Conservation (phyloP, 2,888 invertebrate genomes). For the Ryuthela nishihirai region DNA sequence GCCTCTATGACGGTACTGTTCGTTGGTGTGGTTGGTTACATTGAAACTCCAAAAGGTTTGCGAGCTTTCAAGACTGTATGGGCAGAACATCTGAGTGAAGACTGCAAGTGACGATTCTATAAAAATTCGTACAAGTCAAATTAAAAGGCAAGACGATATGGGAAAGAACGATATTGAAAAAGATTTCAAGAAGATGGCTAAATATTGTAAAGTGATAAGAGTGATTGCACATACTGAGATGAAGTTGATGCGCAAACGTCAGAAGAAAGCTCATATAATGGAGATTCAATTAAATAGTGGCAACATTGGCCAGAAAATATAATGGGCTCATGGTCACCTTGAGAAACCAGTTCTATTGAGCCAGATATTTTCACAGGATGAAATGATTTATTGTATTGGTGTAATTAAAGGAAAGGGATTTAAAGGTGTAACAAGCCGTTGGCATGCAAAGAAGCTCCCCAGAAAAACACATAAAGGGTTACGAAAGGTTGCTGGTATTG, state of each 20-base stretch:
- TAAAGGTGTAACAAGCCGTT: conserved; percentile 99
- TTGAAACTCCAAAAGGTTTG: conserved; percentile 96
- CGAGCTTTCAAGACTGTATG: conserved; percentile 92
- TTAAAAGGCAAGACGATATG: conserved; percentile 90
- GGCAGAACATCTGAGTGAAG: conserved; percentile 98
- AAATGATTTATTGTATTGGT: conserved; percentile 98
- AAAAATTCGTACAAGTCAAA: conserved; percentile 85
- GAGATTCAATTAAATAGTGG: conserved; percentile 99
- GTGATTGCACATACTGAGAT: conserved; percentile 98
- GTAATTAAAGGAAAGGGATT: conserved; percentile 99
- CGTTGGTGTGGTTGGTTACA: conserved; percentile 98
- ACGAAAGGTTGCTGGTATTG: conserved; percentile 99
- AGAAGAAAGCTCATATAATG: conserved; percentile 99
- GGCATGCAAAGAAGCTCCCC: conserved; percentile 99
- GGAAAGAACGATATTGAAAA: conserved; percentile 95
- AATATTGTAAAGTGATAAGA: conserved; percentile 95
- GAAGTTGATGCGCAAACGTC: conserved; percentile 93
- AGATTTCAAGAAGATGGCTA: conserved; percentile 94
- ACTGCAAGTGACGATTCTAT: conserved; percentile 97
- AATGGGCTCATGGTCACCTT: conserved; percentile 93
- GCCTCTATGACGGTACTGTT: too few species aligned
- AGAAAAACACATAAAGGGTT: conserved; percentile 99
- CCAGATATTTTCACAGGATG: conserved; percentile 91
- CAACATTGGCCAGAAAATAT: conserved; percentile 88
- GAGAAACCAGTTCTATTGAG: conserved; percentile 90